A percentile compares a stretch with the other conserved stretches of the same genome.
These are phyloP conservation scores for Delia radicum DNA, from an alignment of 1,140 invertebrate genomes.

Conservation along the genomic window DNA sequence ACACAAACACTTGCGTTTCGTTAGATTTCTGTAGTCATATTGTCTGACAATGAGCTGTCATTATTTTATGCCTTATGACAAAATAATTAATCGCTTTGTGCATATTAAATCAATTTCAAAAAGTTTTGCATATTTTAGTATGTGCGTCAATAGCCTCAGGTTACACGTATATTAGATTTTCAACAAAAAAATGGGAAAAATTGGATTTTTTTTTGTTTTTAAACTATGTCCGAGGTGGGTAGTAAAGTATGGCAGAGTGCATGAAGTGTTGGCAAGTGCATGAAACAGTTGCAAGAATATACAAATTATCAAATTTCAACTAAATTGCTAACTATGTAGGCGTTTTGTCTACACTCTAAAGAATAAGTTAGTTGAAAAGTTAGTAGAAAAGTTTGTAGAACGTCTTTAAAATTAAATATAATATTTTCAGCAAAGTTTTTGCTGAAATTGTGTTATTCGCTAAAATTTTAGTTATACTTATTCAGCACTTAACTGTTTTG, in stretches of 20 bases:
- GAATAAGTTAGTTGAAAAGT: too few relatives aligned
- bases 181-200: neutral
- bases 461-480: too few relatives aligned
- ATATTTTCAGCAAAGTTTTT: too few relatives aligned
- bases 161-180: neutral
- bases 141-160: neutral
- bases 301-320: too few relatives aligned
- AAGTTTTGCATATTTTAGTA: slow-evolving; percentile 7
- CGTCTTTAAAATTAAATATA: too few relatives aligned
- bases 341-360: too few relatives aligned
- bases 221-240: neutral
- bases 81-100: slow-evolving; percentile 29
- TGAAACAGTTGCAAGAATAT: neutral
- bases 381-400: too few relatives aligned
- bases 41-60: slow-evolving; percentile 22
- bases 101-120: slow-evolving; percentile 26
- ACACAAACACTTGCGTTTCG: neutral
- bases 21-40: neutral
- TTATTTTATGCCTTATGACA: slow-evolving; percentile 24
- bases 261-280: neutral
- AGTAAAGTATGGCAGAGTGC: neutral
- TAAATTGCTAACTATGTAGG: too few relatives aligned
- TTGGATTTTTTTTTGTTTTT: neutral
- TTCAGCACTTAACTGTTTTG: too few relatives aligned
- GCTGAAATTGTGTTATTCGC: too few relatives aligned